Evolutionary conservation across 2,797 vertebrate species (phyloP).

Genomic region (Danionella dracula): DNA sequence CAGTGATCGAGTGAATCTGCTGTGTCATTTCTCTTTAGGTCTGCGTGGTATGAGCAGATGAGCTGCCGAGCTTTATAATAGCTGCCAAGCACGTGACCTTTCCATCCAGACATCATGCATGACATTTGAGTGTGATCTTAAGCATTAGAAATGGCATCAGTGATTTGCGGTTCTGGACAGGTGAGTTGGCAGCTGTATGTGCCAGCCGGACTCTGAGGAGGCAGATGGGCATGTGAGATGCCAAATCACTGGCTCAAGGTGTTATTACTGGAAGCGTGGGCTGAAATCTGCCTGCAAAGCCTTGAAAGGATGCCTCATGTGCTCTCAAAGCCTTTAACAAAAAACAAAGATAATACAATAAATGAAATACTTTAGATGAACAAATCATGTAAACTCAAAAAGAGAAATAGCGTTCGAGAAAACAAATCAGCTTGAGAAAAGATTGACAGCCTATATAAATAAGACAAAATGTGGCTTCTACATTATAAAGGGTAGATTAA

Average conservation of each 20-base stretch:
- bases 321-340: neutral
- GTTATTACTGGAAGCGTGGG: neutral
- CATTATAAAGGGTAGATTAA: too few relatives aligned
- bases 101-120: neutral
- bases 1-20: neutral
- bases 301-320: neutral
- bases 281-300: neutral
- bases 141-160: conserved; percentile 3
- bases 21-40: conserved; percentile 1
- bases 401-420: too few relatives aligned
- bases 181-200: conserved; percentile 12
- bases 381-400: neutral
- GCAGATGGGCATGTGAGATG: conserved; percentile 28
- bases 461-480: too few relatives aligned
- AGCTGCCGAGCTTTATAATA: neutral
- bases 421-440: too few relatives aligned
- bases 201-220: conserved; percentile 5
- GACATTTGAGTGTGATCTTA: conserved; percentile 17
- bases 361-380: neutral
- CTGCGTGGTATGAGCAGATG: neutral
- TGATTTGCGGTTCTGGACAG: neutral
- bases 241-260: neutral
- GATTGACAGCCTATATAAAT: too few relatives aligned
- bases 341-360: too few relatives aligned
- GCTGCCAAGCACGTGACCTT: neutral